A percentile compares a stretch with the other conserved stretches of the same genome.
phyloP scores from a whole-genome alignment of 2,888 invertebrate species.

The Brachypalpus laphriformis region DNA sequence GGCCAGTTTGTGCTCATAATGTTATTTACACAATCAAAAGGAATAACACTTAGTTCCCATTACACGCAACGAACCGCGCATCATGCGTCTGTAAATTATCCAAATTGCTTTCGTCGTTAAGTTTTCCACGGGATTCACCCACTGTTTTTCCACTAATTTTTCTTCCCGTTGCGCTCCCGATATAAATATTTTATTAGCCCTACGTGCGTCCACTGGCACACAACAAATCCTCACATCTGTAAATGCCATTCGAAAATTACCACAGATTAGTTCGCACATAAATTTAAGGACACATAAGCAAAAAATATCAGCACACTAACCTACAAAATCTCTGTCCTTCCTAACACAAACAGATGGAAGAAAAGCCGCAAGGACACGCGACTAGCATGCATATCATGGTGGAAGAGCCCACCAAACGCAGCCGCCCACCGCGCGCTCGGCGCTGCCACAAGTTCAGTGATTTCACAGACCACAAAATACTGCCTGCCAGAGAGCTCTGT shows the following conservation, averaged over 20 bases:
- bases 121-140: not conserved
- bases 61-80: conserved; percentile 26
- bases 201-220: conserved; percentile 45
- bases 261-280: conserved; percentile 63
- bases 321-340: conserved; percentile 30
- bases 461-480: conserved; percentile 61
- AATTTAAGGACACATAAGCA: conserved; percentile 38
- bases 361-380: conserved; percentile 48
- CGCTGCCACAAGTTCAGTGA: conserved; percentile 44
- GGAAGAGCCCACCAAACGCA: conserved; percentile 11
- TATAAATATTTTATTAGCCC: conserved; percentile 60
- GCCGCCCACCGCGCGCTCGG: not conserved
- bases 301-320: conserved; percentile 6
- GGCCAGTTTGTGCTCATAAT: not conserved
- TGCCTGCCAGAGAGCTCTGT: conserved; percentile 21
- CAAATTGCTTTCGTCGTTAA: conserved; percentile 40
- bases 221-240: conserved; percentile 64
- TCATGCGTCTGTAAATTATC: conserved; percentile 27
- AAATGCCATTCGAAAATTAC: conserved; percentile 67
- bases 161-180: not conserved
- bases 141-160: conserved; percentile 25
- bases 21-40: not conserved
- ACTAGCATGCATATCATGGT: conserved; percentile 13
- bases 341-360: conserved; percentile 40
- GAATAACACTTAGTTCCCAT: conserved; percentile 32